Conservation (phyloP, 92 coral and sea anemone genomes). For the Virgularia gustaviana region DNA sequence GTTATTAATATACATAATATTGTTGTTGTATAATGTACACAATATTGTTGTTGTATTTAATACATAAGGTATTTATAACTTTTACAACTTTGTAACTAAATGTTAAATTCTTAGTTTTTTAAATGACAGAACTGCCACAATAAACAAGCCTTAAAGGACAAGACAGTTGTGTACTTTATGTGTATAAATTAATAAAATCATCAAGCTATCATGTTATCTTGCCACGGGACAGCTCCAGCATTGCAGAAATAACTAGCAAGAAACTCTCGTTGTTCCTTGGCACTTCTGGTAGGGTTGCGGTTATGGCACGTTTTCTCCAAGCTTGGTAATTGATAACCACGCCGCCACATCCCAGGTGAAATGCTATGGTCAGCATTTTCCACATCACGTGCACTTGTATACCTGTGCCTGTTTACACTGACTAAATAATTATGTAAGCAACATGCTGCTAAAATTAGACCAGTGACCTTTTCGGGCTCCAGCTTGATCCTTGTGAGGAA, state of each 20-base stretch:
- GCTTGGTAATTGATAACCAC: not conserved
- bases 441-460: slow-evolving; percentile 43
- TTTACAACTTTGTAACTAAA: too few relatives aligned
- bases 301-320: not conserved
- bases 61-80: too few relatives aligned
- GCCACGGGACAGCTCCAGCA: slow-evolving; percentile 25
- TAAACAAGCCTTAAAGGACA: too few relatives aligned
- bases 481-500: slow-evolving; percentile 40
- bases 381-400: slow-evolving; percentile 5
- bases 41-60: too few relatives aligned
- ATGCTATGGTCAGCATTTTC: slow-evolving; percentile 7
- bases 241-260: slow-evolving; percentile 11
- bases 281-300: slow-evolving; percentile 1
- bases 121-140: too few relatives aligned
- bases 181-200: not conserved
- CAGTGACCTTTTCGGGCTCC: slow-evolving; percentile 10
- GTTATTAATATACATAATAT: too few relatives aligned
- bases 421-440: slow-evolving; percentile 41
- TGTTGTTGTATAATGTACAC: too few relatives aligned
- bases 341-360: slow-evolving; percentile 6
- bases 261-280: slow-evolving; percentile 6
- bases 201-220: slow-evolving; percentile 21
- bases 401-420: not conserved
- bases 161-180: too few relatives aligned
- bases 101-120: too few relatives aligned